A percentile compares a stretch with the other conserved stretches of the same genome.
phyloP scores from a whole-genome alignment of 2,797 vertebrate species.

The Myiotriccus ornatus region DNA sequence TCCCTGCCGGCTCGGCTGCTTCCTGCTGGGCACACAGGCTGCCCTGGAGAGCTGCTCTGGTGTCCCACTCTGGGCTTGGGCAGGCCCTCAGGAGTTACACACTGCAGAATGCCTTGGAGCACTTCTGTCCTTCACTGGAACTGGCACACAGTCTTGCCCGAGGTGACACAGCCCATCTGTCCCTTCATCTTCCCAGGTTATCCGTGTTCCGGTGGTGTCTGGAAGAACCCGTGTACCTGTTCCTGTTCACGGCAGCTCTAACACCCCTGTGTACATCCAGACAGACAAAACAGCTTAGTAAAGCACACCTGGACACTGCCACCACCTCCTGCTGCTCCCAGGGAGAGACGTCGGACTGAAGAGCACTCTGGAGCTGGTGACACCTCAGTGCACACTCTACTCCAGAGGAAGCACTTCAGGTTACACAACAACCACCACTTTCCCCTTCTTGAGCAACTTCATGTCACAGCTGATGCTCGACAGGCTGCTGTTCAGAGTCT shows the following conservation, averaged over 20 bases:
- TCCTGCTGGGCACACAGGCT: neutral
- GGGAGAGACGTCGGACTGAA: neutral
- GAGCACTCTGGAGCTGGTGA: neutral
- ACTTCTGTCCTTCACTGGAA: neutral
- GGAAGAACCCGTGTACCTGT: neutral
- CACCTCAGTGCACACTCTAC: neutral
- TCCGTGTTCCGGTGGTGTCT: neutral
- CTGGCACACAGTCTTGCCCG: neutral
- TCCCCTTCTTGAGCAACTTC: neutral
- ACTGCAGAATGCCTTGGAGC: neutral
- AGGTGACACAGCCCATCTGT: neutral
- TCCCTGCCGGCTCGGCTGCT: neutral
- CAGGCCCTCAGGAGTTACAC: neutral
- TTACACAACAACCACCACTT: neutral
- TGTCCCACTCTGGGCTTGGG: neutral
- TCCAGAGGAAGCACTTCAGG: neutral
- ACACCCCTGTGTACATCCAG: neutral
- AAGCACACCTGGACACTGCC: neutral
- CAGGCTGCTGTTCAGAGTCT: neutral
- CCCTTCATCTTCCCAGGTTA: neutral
- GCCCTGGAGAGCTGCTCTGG: neutral
- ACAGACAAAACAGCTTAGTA: neutral
- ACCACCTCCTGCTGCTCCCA: neutral
- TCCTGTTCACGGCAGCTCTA: neutral
- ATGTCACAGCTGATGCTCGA: neutral